A percentile compares a stretch with the other conserved stretches of the same genome.
Conservation (phyloP, 2,888 invertebrate species). For the Choristoneura rosaceana region DNA sequence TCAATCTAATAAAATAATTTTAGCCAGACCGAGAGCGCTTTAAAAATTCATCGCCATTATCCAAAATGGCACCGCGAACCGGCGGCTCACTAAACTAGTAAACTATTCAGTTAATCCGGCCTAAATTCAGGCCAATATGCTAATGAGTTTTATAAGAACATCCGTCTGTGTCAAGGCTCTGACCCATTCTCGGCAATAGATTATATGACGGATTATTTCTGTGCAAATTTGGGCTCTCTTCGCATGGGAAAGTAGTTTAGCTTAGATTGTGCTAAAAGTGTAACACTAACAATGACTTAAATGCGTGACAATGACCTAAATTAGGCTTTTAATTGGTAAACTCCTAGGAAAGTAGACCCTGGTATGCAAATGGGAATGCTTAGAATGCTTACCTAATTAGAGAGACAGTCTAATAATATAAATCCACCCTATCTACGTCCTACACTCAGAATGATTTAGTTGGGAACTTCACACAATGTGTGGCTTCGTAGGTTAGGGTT, state of each 20-base stretch:
- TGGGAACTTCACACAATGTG: too few species aligned
- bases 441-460: too few species aligned
- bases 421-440: too few species aligned
- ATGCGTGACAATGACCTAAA: constrained; percentile 17
- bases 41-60: constrained; percentile 2
- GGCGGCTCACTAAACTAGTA: not conserved
- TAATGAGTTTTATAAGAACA: constrained; percentile 20
- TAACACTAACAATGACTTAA: not conserved
- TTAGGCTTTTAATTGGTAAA: not conserved
- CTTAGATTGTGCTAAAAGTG: not conserved
- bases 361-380: not conserved
- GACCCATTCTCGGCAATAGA: not conserved
- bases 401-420: not conserved
- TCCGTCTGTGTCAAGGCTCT: constrained; percentile 1
- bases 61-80: constrained; percentile 5
- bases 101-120: constrained; percentile 21
- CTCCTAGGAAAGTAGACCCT: too few species aligned
- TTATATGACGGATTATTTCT: not conserved
- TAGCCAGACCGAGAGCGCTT: not conserved
- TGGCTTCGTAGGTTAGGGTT: too few species aligned
- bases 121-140: constrained; percentile 20
- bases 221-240: not conserved
- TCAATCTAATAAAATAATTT: too few species aligned
- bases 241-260: not conserved
- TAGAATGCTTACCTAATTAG: not conserved